Conservation (phyloP, 2,797 vertebrate genomes). For the Melanotaenia pygmaea region DNA sequence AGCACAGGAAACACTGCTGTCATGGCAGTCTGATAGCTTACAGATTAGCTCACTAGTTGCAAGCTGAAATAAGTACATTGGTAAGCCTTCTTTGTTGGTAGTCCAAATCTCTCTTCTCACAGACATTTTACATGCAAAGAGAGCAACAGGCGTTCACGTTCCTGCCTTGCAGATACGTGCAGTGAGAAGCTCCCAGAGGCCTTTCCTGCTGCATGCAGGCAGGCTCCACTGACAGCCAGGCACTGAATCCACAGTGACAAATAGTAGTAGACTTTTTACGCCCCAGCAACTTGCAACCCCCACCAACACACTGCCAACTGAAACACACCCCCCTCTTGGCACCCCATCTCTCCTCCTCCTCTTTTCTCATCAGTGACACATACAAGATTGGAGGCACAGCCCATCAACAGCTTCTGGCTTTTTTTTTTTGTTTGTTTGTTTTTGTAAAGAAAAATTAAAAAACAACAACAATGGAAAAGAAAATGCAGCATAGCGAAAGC, state of each 20-base stretch:
- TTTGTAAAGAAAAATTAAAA: conserved; percentile 4
- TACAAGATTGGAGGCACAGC: conserved; percentile 42
- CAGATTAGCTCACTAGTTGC: background rate
- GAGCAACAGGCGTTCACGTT: conserved; percentile 55
- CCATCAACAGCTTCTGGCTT: conserved; percentile 52
- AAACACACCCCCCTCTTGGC: conserved; percentile 22
- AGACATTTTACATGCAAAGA: conserved; percentile 20
- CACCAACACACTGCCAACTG: conserved; percentile 11
- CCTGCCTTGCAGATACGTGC: conserved; percentile 47
- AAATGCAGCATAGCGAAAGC: conserved; percentile 27
- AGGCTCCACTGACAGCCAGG: conserved; percentile 54
- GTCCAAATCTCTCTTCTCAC: conserved; percentile 1
- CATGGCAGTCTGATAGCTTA: background rate
- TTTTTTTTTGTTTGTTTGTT: background rate
- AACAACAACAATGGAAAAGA: conserved; percentile 13
- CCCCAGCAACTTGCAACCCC: conserved; percentile 51
- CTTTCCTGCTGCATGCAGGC: conserved; percentile 53
- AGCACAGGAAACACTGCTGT: too few relatives aligned
- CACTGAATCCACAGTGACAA: conserved; percentile 64
- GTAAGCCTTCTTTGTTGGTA: background rate
- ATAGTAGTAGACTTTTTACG: conserved; percentile 71
- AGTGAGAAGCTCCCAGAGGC: conserved; percentile 63
- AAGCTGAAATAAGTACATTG: background rate
- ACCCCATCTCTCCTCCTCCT: conserved; percentile 25
- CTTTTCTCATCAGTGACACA: conserved; percentile 51